phyloP scores from a whole-genome alignment of 2,113 vertebrate genomes.

The Danio rerio region GRCz12tu NC_133178.1:32394001-32394500 shows the following conservation, averaged over 20 bases:
- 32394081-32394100: background rate
- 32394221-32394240: slow-evolving; percentile 39
- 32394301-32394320: slow-evolving; percentile 8
- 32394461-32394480: no score
- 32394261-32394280: slow-evolving; percentile 27
- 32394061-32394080: background rate
- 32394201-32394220: slow-evolving; percentile 30
- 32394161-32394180: slow-evolving; percentile 28
- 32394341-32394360: background rate
- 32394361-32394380: slow-evolving; percentile 3
- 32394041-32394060: background rate
- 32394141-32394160: slow-evolving; percentile 17
- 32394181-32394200: slow-evolving; percentile 16
- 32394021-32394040: background rate
- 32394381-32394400: background rate
- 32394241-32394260: slow-evolving; percentile 42
- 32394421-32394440: no score
- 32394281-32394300: slow-evolving; percentile 14
- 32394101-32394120: background rate
- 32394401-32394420: background rate
- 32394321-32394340: slow-evolving; percentile 1
- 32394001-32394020: background rate
- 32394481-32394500: no score
- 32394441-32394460: no score
- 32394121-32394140: background rate